Conservation (phyloP, 2,888 invertebrate genomes). For the Bellardia bayeri region DNA sequence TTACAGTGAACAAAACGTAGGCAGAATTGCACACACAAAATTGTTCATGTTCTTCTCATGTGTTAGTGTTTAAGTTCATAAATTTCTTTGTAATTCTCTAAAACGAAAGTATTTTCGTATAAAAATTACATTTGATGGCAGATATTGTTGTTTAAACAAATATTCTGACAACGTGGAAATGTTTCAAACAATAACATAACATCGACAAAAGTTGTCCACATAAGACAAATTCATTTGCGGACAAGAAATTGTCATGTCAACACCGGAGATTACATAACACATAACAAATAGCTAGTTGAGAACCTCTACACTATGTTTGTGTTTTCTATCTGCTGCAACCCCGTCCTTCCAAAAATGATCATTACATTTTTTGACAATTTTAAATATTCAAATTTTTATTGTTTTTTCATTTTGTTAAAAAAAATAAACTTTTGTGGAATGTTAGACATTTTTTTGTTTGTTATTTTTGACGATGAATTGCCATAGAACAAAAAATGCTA, state of each 20-base stretch:
- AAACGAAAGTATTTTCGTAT: too few species aligned
- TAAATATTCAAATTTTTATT: constrained; percentile 73
- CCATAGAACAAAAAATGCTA: constrained; percentile 21
- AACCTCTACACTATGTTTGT: constrained; percentile 23
- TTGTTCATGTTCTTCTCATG: background rate
- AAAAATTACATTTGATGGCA: too few species aligned
- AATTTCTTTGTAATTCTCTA: background rate
- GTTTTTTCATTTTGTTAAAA: constrained; percentile 75
- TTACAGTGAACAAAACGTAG: too few species aligned
- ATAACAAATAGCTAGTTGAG: background rate
- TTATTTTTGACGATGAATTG: constrained; percentile 59
- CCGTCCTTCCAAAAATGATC: background rate
- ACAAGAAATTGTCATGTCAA: too few species aligned
- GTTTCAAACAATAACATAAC: too few species aligned
- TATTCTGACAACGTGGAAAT: too few species aligned
- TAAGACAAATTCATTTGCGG: too few species aligned
- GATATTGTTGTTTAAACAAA: too few species aligned
- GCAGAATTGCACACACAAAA: too few species aligned
- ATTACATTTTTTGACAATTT: constrained; percentile 53
- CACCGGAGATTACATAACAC: too few species aligned
- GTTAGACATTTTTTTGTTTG: constrained; percentile 55
- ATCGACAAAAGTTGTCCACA: too few species aligned
- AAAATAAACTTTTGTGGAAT: constrained; percentile 72
- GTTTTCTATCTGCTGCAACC: background rate
- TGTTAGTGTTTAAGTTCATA: background rate